These are phyloP conservation scores for Cacatua alba DNA, from an alignment of 2,113 vertebrate genomes.

Conservation along the genomic window DNA sequence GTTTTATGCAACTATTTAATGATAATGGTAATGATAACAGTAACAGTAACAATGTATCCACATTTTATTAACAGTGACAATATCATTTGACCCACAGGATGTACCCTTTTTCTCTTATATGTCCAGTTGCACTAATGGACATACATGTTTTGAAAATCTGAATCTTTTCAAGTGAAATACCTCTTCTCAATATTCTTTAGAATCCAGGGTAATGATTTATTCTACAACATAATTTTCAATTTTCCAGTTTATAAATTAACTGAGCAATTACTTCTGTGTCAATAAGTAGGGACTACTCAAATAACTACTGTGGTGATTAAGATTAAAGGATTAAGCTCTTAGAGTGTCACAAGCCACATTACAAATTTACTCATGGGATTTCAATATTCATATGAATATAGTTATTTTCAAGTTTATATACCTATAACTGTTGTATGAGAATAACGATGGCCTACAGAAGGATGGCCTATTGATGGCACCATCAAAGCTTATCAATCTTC, in stretches of 20 bases:
- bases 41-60: not conserved
- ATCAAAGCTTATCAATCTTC: not conserved
- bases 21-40: not conserved
- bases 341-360: not conserved
- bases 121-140: not conserved
- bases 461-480: not conserved
- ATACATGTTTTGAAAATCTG: not conserved
- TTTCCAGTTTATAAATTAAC: not conserved
- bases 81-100: not conserved
- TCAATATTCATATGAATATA: not conserved
- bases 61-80: not conserved
- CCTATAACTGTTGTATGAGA: not conserved
- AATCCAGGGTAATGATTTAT: not conserved
- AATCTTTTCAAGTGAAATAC: not conserved
- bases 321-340: not conserved
- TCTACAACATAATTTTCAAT: not conserved
- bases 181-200: not conserved
- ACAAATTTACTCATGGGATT: not conserved
- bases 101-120: not conserved
- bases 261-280: not conserved
- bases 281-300: not conserved
- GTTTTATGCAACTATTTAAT: not conserved
- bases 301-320: not conserved
- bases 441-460: not conserved
- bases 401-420: not conserved